Evolutionary conservation across 2,113 vertebrate genomes (phyloP).

Genomic region (Syngnathus typhle): DNA sequence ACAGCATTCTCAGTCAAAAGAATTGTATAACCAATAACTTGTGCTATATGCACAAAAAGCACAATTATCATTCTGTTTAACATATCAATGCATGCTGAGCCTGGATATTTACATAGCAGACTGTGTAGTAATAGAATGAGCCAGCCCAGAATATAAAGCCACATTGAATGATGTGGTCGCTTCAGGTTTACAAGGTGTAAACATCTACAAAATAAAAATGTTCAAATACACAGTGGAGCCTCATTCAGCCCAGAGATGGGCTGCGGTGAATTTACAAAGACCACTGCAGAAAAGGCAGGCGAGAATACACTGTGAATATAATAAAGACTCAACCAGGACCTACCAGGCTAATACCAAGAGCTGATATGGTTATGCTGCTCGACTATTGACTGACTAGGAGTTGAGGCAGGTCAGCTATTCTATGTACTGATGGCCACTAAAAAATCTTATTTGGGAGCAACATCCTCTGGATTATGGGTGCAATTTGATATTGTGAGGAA

Average conservation of each 20-base stretch:
- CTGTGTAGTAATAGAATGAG: constrained; percentile 14
- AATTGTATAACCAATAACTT: constrained; percentile 7
- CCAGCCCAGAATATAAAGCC: constrained; percentile 7
- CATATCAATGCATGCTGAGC: constrained; percentile 6
- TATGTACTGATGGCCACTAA: not conserved
- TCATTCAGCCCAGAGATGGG: not conserved
- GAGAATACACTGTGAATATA: not conserved
- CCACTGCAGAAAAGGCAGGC: not conserved
- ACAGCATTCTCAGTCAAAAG: not conserved
- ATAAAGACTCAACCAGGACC: not conserved
- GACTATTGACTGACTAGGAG: not conserved
- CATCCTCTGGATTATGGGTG: no score
- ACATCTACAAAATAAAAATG: not conserved
- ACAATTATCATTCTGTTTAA: constrained; percentile 14
- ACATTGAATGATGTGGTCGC: not conserved
- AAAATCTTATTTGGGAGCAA: no score
- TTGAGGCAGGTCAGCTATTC: no score
- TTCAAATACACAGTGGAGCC: no score
- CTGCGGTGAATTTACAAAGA: not conserved
- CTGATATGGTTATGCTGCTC: not conserved
- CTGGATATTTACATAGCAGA: constrained; percentile 11
- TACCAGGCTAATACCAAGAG: not conserved
- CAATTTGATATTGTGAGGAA: no score
- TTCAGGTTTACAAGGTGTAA: not conserved
- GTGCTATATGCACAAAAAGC: constrained; percentile 19